Evolutionary conservation across 92 coral and sea anemone genomes (phyloP).

Genomic region (Galaxea fascicularis): DNA sequence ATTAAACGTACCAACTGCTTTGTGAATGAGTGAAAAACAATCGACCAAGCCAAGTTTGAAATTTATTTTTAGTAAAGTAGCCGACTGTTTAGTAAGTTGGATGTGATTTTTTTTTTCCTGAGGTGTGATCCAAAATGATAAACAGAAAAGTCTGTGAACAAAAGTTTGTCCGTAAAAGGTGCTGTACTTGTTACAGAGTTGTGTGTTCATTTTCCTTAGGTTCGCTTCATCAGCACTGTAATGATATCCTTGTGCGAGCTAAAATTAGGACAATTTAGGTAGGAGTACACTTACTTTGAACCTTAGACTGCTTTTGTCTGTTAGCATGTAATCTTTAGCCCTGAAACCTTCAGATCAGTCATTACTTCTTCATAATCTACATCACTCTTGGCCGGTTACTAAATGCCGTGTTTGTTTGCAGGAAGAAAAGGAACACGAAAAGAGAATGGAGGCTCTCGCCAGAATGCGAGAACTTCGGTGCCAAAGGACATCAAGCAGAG

Average conservation of each 20-base stretch:
- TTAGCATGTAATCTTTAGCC: background rate
- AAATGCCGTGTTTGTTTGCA: background rate
- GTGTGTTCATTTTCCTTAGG: slow-evolving; percentile 40
- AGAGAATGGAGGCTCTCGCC: slow-evolving; percentile 61
- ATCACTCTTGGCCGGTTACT: background rate
- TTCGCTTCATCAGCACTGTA: slow-evolving; percentile 70
- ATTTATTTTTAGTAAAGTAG: too few species aligned
- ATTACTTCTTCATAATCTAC: background rate
- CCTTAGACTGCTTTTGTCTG: too few species aligned
- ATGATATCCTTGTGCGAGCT: slow-evolving; percentile 84
- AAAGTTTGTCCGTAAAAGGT: too few species aligned
- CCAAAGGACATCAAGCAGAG: slow-evolving; percentile 26
- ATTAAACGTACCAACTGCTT: too few species aligned
- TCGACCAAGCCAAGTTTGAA: too few species aligned
- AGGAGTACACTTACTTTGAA: background rate
- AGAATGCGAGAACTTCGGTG: slow-evolving; percentile 38
- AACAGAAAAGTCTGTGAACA: too few species aligned
- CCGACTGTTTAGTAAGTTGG: too few species aligned
- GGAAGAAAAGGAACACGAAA: too few species aligned
- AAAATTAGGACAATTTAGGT: slow-evolving; percentile 90
- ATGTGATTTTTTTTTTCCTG: too few species aligned
- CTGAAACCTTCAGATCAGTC: background rate
- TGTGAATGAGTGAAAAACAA: too few species aligned
- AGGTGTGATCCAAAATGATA: too few species aligned
- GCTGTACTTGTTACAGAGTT: background rate